Evolutionary conservation across 2,113 vertebrate species (phyloP).

Genomic region (Formicarius rufipectus): DNA sequence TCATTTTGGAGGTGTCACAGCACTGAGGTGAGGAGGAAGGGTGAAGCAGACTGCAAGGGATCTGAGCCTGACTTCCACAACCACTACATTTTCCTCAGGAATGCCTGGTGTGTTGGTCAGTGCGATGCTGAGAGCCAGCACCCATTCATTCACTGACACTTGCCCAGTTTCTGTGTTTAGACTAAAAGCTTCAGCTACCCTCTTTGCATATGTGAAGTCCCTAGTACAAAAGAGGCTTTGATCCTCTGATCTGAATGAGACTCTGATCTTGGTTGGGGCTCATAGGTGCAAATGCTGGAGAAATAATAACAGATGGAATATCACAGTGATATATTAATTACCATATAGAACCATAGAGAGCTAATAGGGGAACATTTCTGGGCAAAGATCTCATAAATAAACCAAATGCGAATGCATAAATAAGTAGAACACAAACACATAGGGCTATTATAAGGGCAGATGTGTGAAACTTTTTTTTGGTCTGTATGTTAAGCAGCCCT

Average conservation of each 20-base stretch:
- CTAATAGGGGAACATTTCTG: slow-evolving; percentile 21
- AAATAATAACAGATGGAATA: slow-evolving; percentile 58
- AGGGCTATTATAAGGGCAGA: slow-evolving; percentile 43
- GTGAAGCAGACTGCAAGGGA: not conserved
- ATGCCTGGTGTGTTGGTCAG: rapidly evolving
- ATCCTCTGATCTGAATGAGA: not conserved
- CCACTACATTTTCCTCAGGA: not conserved
- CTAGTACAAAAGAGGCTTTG: slow-evolving; percentile 37
- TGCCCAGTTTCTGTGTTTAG: not conserved
- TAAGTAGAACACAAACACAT: slow-evolving; percentile 56
- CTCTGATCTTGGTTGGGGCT: slow-evolving; percentile 13
- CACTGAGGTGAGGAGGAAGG: not conserved
- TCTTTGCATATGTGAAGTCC: not conserved
- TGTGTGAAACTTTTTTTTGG: slow-evolving; percentile 42
- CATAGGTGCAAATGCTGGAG: slow-evolving; percentile 12
- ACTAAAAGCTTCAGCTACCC: not conserved
- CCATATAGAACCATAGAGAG: slow-evolving; percentile 23
- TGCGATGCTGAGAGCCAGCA: not conserved
- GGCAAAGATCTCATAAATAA: slow-evolving; percentile 60
- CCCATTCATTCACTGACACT: not conserved
- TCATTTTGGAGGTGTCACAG: not conserved
- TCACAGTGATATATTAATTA: slow-evolving; percentile 33
- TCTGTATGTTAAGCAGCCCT: slow-evolving; percentile 39
- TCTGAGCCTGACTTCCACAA: not conserved
- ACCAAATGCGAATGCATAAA: slow-evolving; percentile 56